phyloP scores from a whole-genome alignment of 2,888 invertebrate genomes.

The Halictus ligatus region DNA sequence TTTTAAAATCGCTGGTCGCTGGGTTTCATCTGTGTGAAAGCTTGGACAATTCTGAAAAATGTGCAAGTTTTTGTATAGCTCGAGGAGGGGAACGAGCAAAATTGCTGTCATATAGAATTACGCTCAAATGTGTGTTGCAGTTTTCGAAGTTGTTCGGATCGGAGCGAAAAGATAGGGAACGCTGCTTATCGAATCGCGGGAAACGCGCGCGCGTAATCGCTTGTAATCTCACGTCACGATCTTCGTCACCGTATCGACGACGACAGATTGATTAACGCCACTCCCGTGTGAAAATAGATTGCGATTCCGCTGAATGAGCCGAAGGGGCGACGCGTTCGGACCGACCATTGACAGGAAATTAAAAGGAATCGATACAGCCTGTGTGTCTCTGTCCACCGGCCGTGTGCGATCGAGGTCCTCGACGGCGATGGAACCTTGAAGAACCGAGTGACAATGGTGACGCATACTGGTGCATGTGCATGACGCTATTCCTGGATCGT shows the following conservation, averaged over 20 bases:
- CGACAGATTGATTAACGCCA: constrained; percentile 38
- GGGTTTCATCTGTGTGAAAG: no score
- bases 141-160: not conserved
- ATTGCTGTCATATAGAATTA: not conserved
- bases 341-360: constrained; percentile 39
- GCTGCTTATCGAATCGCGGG: not conserved
- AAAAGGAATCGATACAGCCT: constrained; percentile 34
- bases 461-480: not conserved
- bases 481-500: not conserved
- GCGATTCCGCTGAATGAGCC: constrained; percentile 22
- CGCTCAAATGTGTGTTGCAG: not conserved
- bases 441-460: not conserved
- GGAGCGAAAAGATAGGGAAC: not conserved
- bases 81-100: no score
- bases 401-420: not conserved
- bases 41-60: no score
- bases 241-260: not conserved
- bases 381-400: not conserved
- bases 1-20: no score
- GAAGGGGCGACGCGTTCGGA: not conserved
- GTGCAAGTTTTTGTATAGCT: no score
- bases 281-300: constrained; percentile 43
- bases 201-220: not conserved
- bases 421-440: not conserved
- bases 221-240: constrained; percentile 20